Evolutionary conservation across 2,113 vertebrate species (phyloP).

Genomic region (Murina feae): DNA sequence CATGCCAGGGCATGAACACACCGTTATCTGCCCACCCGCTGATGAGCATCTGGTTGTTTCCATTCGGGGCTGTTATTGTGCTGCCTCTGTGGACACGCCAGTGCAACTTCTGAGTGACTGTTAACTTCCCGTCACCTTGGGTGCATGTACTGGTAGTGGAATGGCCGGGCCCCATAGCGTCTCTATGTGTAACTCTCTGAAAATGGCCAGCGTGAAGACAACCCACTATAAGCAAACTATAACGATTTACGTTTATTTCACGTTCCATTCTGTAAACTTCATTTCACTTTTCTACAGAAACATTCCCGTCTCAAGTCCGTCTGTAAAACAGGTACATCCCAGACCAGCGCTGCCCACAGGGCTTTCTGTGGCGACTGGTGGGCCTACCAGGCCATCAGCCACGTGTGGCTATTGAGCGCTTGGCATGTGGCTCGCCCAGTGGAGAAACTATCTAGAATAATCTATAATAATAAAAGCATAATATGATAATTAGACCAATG

Average conservation of each 20-base stretch:
- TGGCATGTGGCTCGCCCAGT: neutral
- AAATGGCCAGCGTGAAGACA: neutral
- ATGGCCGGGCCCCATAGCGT: neutral
- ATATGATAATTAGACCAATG: too few relatives aligned
- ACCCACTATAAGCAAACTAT: fast-evolving
- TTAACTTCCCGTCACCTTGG: fast-evolving
- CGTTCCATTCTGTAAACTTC: neutral
- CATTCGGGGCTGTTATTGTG: too few relatives aligned
- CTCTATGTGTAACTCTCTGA: neutral
- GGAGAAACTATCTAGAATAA: neutral
- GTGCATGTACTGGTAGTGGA: too few relatives aligned
- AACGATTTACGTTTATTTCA: fast-evolving
- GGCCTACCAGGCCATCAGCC: fast-evolving
- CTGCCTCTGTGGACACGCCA: neutral
- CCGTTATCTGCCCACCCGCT: fast-evolving
- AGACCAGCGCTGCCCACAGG: fast-evolving
- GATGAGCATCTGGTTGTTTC: neutral
- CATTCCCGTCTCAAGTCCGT: neutral
- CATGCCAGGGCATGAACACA: fast-evolving
- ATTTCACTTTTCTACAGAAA: fast-evolving
- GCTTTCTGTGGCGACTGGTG: fast-evolving
- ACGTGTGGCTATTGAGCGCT: fast-evolving
- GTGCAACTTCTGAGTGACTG: too few relatives aligned
- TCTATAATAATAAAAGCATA: too few relatives aligned
- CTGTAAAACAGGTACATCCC: fast-evolving